These are phyloP conservation scores for Lagria hirta DNA, from an alignment of 2,888 invertebrate genomes.

Conservation along the genomic window DNA sequence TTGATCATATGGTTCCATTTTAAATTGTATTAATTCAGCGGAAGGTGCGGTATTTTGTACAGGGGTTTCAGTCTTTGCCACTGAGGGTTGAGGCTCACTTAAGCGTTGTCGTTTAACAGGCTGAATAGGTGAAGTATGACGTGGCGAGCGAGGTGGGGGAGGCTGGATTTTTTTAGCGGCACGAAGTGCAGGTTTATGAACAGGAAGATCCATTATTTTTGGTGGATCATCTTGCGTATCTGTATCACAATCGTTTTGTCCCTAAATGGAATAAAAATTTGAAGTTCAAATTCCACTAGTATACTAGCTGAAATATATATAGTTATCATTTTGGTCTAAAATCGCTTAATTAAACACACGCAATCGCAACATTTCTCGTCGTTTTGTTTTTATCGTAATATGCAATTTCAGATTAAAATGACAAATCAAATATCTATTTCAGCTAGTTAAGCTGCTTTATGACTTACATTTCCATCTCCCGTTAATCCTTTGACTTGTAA, in stretches of 20 bases:
- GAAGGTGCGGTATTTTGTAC: slow-evolving; percentile 22
- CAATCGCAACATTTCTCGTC: too few relatives aligned
- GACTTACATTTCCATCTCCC: slow-evolving; percentile 50
- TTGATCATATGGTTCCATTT: slow-evolving; percentile 52
- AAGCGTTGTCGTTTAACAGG: slow-evolving; percentile 39
- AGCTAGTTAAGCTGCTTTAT: background rate
- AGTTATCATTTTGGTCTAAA: too few relatives aligned
- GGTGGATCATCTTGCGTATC: slow-evolving; percentile 32
- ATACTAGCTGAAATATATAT: too few relatives aligned
- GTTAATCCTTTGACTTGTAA: slow-evolving; percentile 54
- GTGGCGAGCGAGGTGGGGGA: slow-evolving; percentile 33
- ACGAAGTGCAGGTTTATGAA: too few relatives aligned
- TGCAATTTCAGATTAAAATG: too few relatives aligned
- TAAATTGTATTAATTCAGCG: slow-evolving; percentile 44
- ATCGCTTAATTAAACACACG: too few relatives aligned
- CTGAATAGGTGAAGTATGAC: slow-evolving; percentile 30
- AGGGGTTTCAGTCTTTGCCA: slow-evolving; percentile 21
- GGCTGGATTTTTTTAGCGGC: slow-evolving; percentile 33
- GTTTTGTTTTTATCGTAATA: too few relatives aligned
- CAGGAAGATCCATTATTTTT: too few relatives aligned
- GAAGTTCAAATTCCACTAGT: slow-evolving; percentile 13
- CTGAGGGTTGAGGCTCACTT: slow-evolving; percentile 27
- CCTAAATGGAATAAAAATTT: slow-evolving; percentile 35
- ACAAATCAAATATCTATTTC: too few relatives aligned
- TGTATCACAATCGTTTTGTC: slow-evolving; percentile 31